Base-by-base conservation (phyloP, 2,113 vertebrate species). In the Perccottus glenii region DNA sequence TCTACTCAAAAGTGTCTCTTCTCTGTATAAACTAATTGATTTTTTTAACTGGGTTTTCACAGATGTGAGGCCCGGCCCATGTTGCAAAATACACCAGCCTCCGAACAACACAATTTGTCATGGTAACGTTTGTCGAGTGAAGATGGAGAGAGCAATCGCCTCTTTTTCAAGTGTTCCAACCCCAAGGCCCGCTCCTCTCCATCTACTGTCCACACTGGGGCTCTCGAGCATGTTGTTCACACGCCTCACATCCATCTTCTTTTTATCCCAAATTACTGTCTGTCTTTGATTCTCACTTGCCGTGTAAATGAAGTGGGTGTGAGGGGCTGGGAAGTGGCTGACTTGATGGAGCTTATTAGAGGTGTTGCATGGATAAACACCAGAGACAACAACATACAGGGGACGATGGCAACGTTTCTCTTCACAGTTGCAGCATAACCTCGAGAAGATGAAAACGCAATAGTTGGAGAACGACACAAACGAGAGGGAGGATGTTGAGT, bases 341-440 rank as follows among this genome's bases (percentile, higher is more conserved):
- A 70, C 47, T 60, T 76, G 84, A 82, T 78, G 68, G 75, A 77
- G 80, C 82, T 80, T 84, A 82, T 86, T 87, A 87, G 70, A 88
- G 86, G 88, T 86, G 86, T 87, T 89, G 78, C 70, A 88, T 85
- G 78, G 80, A 85, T 90, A 89, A 87, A 84, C 78, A 75, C 74
- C 12, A 35, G 42, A 49, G 60, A 82, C 67, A 74, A 60, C n/a
- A 60, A 40, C 15, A 49, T 11, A 11, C 5, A 43, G 38, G 9
- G 48, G 71, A 80, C 68, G 61, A 84, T 42, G 70, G 52, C 15
- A 4, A 74, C 38, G 62, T 53, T 60, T 83, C 42, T 55, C 52
- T 84, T 82, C 68, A 62, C 74, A 78, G 69, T 52, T 63, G 60
- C 67, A 78, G 64, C 44, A 60, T 77, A 78, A 76, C 82, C 78